phyloP scores from a whole-genome alignment of 30 jellyfish, hydroid and myxozoan species.

The Sanderia malayensis region DNA sequence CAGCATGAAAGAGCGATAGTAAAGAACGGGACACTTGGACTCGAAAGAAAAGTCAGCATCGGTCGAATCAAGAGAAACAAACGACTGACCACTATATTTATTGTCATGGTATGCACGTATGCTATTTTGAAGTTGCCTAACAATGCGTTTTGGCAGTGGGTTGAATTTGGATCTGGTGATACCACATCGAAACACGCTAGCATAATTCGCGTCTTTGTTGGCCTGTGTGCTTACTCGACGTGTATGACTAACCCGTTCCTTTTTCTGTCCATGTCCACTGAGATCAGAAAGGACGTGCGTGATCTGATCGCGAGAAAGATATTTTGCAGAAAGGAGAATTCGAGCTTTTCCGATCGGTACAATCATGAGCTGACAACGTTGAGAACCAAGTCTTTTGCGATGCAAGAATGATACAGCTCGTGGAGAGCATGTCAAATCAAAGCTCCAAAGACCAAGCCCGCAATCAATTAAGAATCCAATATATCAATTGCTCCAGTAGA shows the following conservation, averaged over 20 bases:
- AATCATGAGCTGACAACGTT: no score
- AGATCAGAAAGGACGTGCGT: conserved; percentile 19
- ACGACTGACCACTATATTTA: conserved; percentile 40
- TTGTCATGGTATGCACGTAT: conserved; percentile 57
- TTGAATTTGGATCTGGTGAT: conserved; percentile 51
- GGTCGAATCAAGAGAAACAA: conserved; percentile 31
- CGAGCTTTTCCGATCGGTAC: no score
- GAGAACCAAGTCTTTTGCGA: no score
- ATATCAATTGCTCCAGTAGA: no score
- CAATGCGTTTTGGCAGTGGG: conserved; percentile 67
- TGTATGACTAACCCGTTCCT: conserved; percentile 64
- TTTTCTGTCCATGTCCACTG: conserved; percentile 39
- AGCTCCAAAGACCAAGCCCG: no score
- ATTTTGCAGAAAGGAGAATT: no score
- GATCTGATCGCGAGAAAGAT: background rate
- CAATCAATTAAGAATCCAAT: no score
- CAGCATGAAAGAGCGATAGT: conserved; percentile 34
- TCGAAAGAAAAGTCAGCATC: conserved; percentile 40
- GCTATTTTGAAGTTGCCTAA: conserved; percentile 64
- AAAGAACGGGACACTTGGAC: conserved; percentile 40
- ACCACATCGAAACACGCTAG: background rate
- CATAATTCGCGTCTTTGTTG: conserved; percentile 47
- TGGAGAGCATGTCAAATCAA: no score
- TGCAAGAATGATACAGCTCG: no score
- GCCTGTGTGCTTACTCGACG: conserved; percentile 65